Evolutionary conservation across 2,113 vertebrate species (phyloP).

Genomic region (Galeopterus variegatus): DNA sequence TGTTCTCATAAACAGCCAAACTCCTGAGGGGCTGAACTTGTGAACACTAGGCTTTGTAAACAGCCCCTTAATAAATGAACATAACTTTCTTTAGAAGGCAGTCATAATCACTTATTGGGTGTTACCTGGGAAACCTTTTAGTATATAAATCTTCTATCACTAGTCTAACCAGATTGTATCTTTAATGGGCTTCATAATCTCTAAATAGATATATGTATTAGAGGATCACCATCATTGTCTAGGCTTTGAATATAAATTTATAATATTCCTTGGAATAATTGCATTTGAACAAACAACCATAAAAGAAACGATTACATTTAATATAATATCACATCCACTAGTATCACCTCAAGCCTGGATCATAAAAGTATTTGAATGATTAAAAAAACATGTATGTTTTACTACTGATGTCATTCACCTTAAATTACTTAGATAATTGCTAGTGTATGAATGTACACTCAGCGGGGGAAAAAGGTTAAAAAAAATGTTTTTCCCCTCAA

Average conservation of each 20-base stretch:
- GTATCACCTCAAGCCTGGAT: neutral
- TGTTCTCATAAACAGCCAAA: neutral
- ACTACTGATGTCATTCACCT: neutral
- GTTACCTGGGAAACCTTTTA: neutral
- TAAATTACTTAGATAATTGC: neutral
- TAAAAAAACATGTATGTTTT: neutral
- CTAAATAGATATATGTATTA: neutral
- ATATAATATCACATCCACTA: neutral
- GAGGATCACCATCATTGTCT: neutral
- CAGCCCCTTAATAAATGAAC: neutral
- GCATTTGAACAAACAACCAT: constrained; percentile 1
- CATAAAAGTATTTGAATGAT: neutral
- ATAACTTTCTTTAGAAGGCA: neutral
- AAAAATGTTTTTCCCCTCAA: neutral
- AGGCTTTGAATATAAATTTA: neutral
- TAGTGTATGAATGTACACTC: neutral
- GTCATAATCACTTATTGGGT: neutral
- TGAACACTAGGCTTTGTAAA: neutral
- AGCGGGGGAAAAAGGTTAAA: neutral
- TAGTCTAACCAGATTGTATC: neutral
- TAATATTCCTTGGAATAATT: neutral
- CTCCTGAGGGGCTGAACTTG: neutral
- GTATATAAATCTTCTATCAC: neutral
- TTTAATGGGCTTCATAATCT: constrained; percentile 29
- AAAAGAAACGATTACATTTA: neutral